A percentile compares a stretch with the other conserved stretches of the same genome.
These are phyloP conservation scores for Caenorhabditis uteleia DNA, from an alignment of 2,888 invertebrate genomes.

Conservation along the genomic window DNA sequence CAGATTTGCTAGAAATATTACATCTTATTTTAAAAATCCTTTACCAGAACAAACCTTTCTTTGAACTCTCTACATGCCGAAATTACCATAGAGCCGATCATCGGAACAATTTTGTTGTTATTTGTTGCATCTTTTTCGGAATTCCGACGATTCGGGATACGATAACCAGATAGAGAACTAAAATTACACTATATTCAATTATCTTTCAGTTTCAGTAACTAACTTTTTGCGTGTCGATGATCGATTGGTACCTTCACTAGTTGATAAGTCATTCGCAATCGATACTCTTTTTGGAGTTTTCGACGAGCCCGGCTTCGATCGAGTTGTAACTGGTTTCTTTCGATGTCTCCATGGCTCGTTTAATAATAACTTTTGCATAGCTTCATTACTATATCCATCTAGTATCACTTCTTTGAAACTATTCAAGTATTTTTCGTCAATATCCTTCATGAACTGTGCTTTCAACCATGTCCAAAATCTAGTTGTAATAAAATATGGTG, in stretches of 20 bases:
- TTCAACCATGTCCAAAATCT: constrained; percentile 50
- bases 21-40: no score
- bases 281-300: constrained; percentile 16
- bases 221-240: no score
- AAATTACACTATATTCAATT: no score
- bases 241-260: not conserved
- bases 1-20: constrained; percentile 1
- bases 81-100: constrained; percentile 23
- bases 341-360: constrained; percentile 48
- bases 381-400: constrained; percentile 23
- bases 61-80: constrained; percentile 21
- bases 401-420: constrained; percentile 33
- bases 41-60: no score
- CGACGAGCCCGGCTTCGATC: constrained; percentile 3
- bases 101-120: constrained; percentile 32
- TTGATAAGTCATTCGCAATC: constrained; percentile 13
- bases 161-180: no score
- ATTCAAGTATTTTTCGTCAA: constrained; percentile 32
- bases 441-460: constrained; percentile 24
- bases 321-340: constrained; percentile 1
- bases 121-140: constrained; percentile 19
- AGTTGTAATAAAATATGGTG: constrained; percentile 34
- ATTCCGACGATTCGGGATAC: constrained; percentile 24
- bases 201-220: no score
- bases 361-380: constrained; percentile 23